Evolutionary conservation across 1,140 invertebrate species (phyloP), one percentile per base, ranked within the genome.

Genomic region (Caenorhabditis briggsae): DNA sequence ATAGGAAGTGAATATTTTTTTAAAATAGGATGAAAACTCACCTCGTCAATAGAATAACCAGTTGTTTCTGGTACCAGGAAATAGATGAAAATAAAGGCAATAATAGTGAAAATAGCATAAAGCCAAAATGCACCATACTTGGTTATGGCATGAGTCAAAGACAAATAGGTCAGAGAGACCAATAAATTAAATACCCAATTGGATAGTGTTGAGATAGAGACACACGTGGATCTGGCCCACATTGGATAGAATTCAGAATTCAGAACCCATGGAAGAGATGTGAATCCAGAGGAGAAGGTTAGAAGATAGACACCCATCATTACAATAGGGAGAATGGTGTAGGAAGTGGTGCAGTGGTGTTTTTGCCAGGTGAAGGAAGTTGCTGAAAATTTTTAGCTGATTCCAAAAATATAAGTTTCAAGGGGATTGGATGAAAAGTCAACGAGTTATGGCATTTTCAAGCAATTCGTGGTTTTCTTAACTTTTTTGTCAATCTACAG

Each of bases 61-160:
- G 96, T 95, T 0, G 97, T 98, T 93, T 98, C 97, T 20, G 96
- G 96, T 43, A 98, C 96, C 88, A 94, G 95, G 78, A 95, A 92
- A 88, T 95, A 95, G 16, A 96, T 95, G 92, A 97, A 96, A 50
- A 96, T 91, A 74, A 97, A 90, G 20, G 95, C 96, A 12, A 95
- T 56, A 9, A 95, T 88, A 88, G 96, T 95, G 84, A 97, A 94
- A 12, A 86, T 16, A 58, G 74, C 33, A 25, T 83, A 65, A 9
- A 65, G 12, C 55, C 50, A 46, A 83, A 86, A 89, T 89, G 89
- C 91, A 93, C 94, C 94, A 90, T 94, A 92, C 91, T 93, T 93
- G 9, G 94, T 93, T 7, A 94, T 90, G 11, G 90, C 89, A 89
- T 94, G 92, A 14, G 93, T 93, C 53, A 94, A 89, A 25, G 93